Conservation (phyloP, 1,140 invertebrate species). For the Muscidifurax raptorellus region DNA sequence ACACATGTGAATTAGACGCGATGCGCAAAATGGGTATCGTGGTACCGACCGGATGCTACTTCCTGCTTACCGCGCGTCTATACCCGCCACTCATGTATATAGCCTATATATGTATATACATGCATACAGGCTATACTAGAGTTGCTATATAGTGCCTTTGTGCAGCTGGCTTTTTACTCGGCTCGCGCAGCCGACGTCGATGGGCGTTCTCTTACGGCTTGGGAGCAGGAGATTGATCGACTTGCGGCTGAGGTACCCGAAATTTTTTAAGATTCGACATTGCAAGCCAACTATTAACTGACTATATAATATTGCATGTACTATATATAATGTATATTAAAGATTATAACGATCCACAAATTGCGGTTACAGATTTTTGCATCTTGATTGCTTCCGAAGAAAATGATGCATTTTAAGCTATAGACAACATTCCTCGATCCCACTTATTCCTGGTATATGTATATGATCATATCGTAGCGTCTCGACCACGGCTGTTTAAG, state of each 20-base stretch:
- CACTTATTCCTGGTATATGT: background rate
- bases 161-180: background rate
- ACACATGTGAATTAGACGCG: slow-evolving; percentile 45
- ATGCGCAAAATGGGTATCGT: slow-evolving; percentile 61
- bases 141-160: background rate
- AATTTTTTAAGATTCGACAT: background rate
- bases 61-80: slow-evolving; percentile 67
- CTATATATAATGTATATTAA: no score
- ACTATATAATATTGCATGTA: no score
- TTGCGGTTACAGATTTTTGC: no score
- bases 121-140: background rate
- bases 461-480: background rate
- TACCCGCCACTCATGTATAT: slow-evolving; percentile 33
- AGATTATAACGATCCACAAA: no score
- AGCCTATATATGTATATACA: background rate
- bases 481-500: background rate
- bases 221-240: background rate
- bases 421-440: no score
- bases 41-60: slow-evolving; percentile 70
- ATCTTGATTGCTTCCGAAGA: no score
- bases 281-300: no score
- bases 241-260: background rate
- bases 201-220: background rate
- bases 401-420: no score
- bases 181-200: background rate